Evolutionary conservation across 2,113 vertebrate genomes (phyloP).

Genomic region (Anser brachyrhynchus): DNA sequence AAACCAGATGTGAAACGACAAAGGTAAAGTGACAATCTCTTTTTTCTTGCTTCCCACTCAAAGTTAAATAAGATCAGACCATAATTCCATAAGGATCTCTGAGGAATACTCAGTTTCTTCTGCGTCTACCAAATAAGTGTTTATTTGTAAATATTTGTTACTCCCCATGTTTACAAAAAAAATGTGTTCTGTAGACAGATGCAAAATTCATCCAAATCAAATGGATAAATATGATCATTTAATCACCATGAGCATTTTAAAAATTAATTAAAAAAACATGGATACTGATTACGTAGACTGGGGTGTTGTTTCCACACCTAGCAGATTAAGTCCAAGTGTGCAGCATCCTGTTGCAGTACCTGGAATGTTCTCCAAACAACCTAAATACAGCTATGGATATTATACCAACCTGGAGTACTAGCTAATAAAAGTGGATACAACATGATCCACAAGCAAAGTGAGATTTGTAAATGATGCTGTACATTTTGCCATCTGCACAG

Average conservation of each 20-base stretch:
- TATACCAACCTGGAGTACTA: neutral
- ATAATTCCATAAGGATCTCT: neutral
- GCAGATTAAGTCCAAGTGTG: neutral
- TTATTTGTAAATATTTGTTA: neutral
- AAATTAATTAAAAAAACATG: neutral
- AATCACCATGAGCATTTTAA: neutral
- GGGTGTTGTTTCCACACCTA: neutral
- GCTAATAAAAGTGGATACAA: neutral
- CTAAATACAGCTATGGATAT: neutral
- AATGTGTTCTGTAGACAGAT: neutral
- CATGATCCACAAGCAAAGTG: neutral
- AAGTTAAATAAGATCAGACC: neutral
- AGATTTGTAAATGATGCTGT: neutral
- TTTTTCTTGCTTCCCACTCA: neutral
- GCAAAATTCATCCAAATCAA: neutral
- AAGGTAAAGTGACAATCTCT: constrained; percentile 75
- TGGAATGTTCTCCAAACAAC: neutral
- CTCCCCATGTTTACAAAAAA: neutral
- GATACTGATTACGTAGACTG: neutral
- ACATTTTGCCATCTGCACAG: neutral
- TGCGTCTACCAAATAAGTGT: neutral
- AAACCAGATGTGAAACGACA: constrained; percentile 84
- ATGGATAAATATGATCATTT: neutral
- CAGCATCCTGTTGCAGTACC: neutral
- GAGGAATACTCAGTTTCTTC: neutral